Evolutionary conservation across 2,888 invertebrate genomes (phyloP).

Genomic region (Calliscelio sp.): DNA sequence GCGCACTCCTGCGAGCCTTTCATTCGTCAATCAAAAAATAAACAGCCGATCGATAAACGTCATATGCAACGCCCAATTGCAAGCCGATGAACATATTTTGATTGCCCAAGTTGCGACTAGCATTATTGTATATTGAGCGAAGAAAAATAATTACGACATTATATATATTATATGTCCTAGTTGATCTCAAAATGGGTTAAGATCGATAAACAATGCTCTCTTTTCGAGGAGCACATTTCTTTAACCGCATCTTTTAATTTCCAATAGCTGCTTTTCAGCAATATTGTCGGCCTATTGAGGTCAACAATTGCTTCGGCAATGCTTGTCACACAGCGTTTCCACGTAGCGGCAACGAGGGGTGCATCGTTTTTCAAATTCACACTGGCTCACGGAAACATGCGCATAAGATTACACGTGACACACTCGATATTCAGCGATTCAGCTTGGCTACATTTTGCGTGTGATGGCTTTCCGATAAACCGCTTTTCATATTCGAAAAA

Average conservation of each 20-base stretch:
- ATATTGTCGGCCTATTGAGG: slow-evolving; percentile 57
- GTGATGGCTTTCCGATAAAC: slow-evolving; percentile 27
- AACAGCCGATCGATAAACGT: slow-evolving; percentile 22
- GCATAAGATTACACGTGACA: slow-evolving; percentile 12
- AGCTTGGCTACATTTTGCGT: slow-evolving; percentile 3
- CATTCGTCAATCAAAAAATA: slow-evolving; percentile 19
- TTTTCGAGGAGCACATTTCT: slow-evolving; percentile 34
- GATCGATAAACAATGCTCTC: slow-evolving; percentile 47
- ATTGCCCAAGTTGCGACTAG: neutral
- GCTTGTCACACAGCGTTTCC: slow-evolving; percentile 21
- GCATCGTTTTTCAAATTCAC: slow-evolving; percentile 43
- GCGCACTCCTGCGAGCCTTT: neutral
- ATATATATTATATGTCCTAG: slow-evolving; percentile 30
- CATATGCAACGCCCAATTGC: slow-evolving; percentile 22
- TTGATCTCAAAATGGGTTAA: slow-evolving; percentile 50
- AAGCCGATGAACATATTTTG: slow-evolving; percentile 21
- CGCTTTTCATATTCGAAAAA: slow-evolving; percentile 9
- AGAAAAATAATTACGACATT: slow-evolving; percentile 7
- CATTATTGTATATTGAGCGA: neutral
- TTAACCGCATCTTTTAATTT: slow-evolving; percentile 59
- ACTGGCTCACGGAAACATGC: slow-evolving; percentile 6
- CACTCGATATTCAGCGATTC: slow-evolving; percentile 35
- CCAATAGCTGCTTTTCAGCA: slow-evolving; percentile 59
- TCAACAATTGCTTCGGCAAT: slow-evolving; percentile 55
- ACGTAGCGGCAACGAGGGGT: neutral